Conservation (phyloP, 2,888 invertebrate genomes). For the Leptinotarsa rubiginosa region DNA sequence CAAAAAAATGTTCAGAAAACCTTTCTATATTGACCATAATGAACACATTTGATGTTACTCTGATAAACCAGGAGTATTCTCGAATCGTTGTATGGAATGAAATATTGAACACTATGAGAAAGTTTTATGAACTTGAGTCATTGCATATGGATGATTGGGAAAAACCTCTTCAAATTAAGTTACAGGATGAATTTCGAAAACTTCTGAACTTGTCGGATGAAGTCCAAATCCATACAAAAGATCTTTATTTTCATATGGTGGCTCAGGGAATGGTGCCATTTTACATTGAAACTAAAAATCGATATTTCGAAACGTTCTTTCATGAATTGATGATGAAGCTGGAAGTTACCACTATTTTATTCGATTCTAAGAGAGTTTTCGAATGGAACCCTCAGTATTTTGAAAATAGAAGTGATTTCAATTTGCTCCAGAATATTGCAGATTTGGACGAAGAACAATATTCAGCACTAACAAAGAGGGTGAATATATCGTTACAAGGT, state of each 20-base stretch:
- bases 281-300: neutral
- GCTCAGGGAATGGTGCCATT: neutral
- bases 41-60: conserved; percentile 13
- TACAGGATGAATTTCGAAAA: conserved; percentile 20
- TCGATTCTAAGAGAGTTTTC: neutral
- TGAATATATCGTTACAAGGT: neutral
- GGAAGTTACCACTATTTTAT: neutral
- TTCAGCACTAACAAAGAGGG: neutral
- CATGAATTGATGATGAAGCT: neutral
- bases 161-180: conserved; percentile 5
- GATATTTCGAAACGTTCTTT: neutral
- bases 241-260: neutral
- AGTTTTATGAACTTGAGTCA: neutral
- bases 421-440: neutral
- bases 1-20: neutral
- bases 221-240: neutral
- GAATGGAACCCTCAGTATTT: neutral
- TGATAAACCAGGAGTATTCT: conserved; percentile 26
- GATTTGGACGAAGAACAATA: conserved; percentile 8
- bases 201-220: neutral
- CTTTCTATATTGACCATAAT: too few species aligned
- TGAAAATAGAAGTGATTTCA: neutral
- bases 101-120: conserved; percentile 26
- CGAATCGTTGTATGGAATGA: conserved; percentile 25
- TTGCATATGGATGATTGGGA: conserved; percentile 27